phyloP scores from a whole-genome alignment of 53 echinoderm and acorn worm species.

The Zoroaster sp. region DNA sequence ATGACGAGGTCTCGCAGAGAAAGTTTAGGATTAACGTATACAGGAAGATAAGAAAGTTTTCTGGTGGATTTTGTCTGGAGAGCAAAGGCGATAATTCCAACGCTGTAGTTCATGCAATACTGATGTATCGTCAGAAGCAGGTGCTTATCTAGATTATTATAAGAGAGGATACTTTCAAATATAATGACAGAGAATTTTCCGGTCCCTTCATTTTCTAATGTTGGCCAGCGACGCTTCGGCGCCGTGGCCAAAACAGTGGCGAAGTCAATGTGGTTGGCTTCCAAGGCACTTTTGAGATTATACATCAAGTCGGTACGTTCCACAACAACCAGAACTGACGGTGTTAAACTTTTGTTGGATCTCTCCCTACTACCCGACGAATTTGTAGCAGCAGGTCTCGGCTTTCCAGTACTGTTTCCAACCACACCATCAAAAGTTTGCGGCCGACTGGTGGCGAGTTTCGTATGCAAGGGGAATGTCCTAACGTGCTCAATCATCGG shows the following conservation, averaged over 20 bases:
- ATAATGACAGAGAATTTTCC: conserved; percentile 63
- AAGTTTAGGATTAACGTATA: conserved; percentile 61
- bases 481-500: no score
- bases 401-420: no score
- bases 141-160: conserved; percentile 32
- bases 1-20: conserved; percentile 59
- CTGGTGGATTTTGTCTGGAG: no score
- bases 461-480: no score
- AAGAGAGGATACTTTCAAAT: conserved; percentile 69
- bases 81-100: conserved; percentile 66
- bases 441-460: no score
- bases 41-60: conserved; percentile 58
- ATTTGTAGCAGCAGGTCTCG: no score
- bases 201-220: background rate
- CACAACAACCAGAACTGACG: no score
- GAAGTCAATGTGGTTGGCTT: background rate
- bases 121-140: conserved; percentile 44
- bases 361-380: no score
- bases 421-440: no score
- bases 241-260: background rate
- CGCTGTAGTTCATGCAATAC: conserved; percentile 62
- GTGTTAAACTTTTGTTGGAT: no score
- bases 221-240: no score
- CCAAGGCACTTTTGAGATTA: background rate
- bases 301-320: no score